Conservation (phyloP, 2,113 vertebrate species). For the Tupaia tana region DNA sequence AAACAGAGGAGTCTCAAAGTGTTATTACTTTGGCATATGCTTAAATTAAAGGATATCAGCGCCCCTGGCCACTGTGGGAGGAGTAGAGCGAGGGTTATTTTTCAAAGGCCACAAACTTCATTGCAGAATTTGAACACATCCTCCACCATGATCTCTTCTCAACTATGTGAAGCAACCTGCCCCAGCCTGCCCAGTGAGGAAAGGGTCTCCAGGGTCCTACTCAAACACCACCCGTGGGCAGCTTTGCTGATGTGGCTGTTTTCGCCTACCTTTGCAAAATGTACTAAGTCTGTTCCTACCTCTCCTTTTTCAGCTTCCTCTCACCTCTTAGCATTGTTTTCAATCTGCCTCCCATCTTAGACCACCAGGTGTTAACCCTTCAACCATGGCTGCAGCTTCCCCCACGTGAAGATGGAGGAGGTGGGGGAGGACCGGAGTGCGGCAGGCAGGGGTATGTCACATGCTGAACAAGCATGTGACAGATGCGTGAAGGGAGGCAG, state of each 20-base stretch:
- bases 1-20: background rate
- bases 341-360: background rate
- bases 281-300: background rate
- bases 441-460: background rate
- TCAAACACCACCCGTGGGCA: rapidly evolving
- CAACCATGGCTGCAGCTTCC: background rate
- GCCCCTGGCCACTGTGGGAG: background rate
- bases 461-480: rapidly evolving
- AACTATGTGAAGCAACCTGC: background rate
- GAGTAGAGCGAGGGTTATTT: background rate
- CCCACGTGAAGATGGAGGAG: background rate
- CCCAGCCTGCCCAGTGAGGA: background rate
- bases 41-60: background rate
- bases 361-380: background rate
- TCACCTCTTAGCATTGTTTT: background rate
- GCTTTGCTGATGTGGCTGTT: background rate
- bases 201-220: background rate
- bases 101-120: background rate
- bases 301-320: background rate
- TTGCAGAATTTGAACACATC: background rate
- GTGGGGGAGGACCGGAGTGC: rapidly evolving
- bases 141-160: background rate
- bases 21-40: background rate
- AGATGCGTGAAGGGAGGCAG: background rate
- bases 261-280: background rate